Evolutionary conservation across 2,797 vertebrate genomes (phyloP).

Genomic region (Parotocinclus haroldoi): DNA sequence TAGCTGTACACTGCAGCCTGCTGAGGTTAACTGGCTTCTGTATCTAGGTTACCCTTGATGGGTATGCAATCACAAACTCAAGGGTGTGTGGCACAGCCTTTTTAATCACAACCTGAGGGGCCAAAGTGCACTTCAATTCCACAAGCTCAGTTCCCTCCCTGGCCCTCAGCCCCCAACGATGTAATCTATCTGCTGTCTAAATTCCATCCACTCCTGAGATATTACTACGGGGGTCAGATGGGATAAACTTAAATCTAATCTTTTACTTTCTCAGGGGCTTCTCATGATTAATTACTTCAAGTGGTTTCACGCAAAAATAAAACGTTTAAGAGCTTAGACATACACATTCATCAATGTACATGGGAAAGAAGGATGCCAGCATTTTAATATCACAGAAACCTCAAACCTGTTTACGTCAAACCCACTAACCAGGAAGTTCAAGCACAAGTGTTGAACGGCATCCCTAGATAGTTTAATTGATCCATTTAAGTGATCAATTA

Average conservation of each 20-base stretch:
- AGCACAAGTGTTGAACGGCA: too few relatives aligned
- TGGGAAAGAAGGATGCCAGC: background rate
- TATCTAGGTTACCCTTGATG: conserved; percentile 30
- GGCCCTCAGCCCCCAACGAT: conserved; percentile 22
- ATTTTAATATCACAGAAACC: too few relatives aligned
- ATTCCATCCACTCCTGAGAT: conserved; percentile 39
- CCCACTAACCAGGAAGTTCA: too few relatives aligned
- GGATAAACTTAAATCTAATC: conserved; percentile 23
- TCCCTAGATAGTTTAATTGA: too few relatives aligned
- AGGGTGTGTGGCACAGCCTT: conserved; percentile 2
- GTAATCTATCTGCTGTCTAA: conserved; percentile 16
- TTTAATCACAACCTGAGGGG: conserved; percentile 21
- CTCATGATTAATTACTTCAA: conserved; percentile 19
- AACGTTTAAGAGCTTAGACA: conserved; percentile 1
- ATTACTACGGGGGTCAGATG: conserved; percentile 45
- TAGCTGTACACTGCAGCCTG: conserved; percentile 11
- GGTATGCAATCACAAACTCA: conserved; percentile 30
- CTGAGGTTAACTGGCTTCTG: conserved; percentile 24
- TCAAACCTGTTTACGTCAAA: too few relatives aligned
- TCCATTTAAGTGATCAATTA: too few relatives aligned
- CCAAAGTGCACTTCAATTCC: conserved; percentile 54
- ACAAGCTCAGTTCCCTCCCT: conserved; percentile 60
- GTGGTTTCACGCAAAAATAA: conserved; percentile 24
- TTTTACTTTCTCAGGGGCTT: conserved; percentile 1
- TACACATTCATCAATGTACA: conserved; percentile 17